These are phyloP conservation scores for Anolis sagrei DNA, from an alignment of 2,113 vertebrate species.

Conservation along the genomic window DNA sequence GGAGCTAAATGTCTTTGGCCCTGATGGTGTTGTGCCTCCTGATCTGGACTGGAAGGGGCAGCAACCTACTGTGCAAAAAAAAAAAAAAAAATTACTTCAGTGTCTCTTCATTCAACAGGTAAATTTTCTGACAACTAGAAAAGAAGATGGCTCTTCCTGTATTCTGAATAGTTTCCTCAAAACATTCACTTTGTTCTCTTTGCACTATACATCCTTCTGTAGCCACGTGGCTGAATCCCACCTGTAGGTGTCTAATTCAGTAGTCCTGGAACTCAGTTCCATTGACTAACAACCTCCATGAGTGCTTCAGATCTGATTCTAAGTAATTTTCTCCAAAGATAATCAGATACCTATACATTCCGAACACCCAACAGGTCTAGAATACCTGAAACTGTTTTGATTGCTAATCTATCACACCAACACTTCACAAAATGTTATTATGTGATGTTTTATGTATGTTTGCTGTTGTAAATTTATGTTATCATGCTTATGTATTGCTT, in stretches of 20 bases:
- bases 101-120: constrained; percentile 96
- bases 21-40: constrained; percentile 86
- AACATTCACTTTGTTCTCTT: neutral
- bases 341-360: too few relatives aligned
- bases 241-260: neutral
- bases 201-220: neutral
- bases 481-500: too few relatives aligned
- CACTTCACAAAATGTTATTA: too few relatives aligned
- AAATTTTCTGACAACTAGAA: constrained; percentile 23
- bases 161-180: neutral
- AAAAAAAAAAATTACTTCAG: constrained; percentile 94
- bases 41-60: constrained; percentile 97
- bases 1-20: constrained; percentile 89
- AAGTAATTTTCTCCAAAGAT: neutral
- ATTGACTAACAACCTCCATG: neutral
- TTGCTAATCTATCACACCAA: neutral
- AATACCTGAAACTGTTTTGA: neutral
- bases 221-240: too few relatives aligned
- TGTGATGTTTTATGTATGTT: too few relatives aligned
- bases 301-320: neutral
- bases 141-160: neutral
- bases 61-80: constrained; percentile 87
- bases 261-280: neutral
- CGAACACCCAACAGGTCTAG: neutral
- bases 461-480: too few relatives aligned